Conservation (phyloP, 2,888 invertebrate genomes). For the Phytoseiulus persimilis region DNA sequence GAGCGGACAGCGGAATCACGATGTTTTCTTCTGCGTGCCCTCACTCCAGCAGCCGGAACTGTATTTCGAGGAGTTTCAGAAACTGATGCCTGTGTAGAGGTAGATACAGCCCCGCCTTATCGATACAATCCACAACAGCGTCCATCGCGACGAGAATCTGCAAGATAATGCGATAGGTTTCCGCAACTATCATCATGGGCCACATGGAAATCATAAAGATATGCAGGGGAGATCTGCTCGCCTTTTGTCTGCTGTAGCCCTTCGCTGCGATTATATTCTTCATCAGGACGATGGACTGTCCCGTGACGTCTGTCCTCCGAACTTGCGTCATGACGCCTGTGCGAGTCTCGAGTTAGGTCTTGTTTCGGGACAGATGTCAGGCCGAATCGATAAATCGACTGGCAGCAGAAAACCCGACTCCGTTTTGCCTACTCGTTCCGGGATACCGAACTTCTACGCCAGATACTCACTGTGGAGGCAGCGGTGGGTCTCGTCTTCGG, state of each 20-base stretch:
- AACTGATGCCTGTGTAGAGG: constrained; percentile 23
- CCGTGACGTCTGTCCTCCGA: constrained; percentile 7
- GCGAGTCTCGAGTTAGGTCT: not conserved
- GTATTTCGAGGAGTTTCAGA: not conserved
- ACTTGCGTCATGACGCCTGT: constrained; percentile 13
- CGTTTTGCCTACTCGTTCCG: too few species aligned
- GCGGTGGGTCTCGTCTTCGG: constrained; percentile 8
- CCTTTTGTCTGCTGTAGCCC: constrained; percentile 10
- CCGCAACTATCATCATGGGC: not conserved
- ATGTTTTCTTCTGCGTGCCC: not conserved
- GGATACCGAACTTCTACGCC: not conserved
- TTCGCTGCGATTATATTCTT: constrained; percentile 17
- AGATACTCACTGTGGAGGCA: constrained; percentile 14
- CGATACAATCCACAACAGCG: constrained; percentile 6
- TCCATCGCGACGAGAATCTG: not conserved
- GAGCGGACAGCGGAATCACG: not conserved
- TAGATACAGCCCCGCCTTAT: constrained; percentile 8
- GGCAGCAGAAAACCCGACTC: too few species aligned
- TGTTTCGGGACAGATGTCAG: too few species aligned
- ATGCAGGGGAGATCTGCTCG: too few species aligned
- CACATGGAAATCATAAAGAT: too few species aligned
- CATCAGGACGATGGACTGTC: not conserved
- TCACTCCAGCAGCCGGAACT: constrained; percentile 16
- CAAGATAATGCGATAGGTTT: not conserved
- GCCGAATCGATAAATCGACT: too few species aligned